Conservation (phyloP, 2,113 vertebrate genomes). For the Notothenia coriiceps region DNA sequence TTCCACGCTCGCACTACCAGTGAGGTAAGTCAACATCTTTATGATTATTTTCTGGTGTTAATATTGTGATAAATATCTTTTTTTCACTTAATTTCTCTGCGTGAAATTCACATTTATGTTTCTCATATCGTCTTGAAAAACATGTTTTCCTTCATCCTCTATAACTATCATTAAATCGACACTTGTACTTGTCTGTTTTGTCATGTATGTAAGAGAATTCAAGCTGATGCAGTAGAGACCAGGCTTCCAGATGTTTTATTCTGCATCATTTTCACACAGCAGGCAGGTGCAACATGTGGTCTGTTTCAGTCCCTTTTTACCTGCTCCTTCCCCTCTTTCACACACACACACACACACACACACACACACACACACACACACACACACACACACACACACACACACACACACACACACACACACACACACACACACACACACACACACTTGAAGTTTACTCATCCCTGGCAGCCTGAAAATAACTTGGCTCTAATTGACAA, state of each 20-base stretch:
- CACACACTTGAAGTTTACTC: constrained; percentile 59
- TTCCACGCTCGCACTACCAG: constrained; percentile 69
- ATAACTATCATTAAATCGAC: neutral
- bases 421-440: constrained; percentile 1
- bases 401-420: neutral
- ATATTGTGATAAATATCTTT: neutral
- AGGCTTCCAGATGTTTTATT: neutral
- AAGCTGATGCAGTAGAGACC: neutral
- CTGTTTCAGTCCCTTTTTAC: constrained; percentile 28
- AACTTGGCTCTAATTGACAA: constrained; percentile 70
- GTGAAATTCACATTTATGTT: neutral
- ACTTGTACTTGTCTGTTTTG: neutral
- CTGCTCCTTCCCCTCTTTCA: constrained; percentile 31
- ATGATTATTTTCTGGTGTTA: neutral
- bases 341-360: no score
- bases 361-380: no score
- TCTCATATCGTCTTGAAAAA: neutral
- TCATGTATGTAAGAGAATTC: neutral
- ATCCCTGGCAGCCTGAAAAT: constrained; percentile 52
- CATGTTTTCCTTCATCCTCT: neutral
- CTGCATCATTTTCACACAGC: constrained; percentile 19
- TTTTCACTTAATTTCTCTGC: neutral
- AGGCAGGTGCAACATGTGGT: constrained; percentile 63
- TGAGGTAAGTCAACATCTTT: constrained; percentile 68
- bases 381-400: no score